Conservation (phyloP, 35 echinoderm and acorn worm genomes). For the Eucidaris tribuloides region DNA sequence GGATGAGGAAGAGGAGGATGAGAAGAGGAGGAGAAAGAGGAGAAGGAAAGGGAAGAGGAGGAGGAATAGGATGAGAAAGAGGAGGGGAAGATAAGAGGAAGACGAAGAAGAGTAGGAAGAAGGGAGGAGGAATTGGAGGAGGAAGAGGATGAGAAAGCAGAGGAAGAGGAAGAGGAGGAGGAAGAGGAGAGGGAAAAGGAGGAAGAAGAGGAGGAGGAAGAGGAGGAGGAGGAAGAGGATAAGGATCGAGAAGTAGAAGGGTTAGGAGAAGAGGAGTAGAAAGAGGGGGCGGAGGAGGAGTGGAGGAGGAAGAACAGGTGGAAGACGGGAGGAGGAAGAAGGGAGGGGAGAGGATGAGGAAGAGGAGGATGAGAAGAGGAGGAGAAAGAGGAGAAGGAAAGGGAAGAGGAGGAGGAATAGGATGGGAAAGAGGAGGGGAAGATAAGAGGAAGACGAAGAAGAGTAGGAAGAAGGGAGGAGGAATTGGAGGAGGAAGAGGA, state of each 20-base stretch:
- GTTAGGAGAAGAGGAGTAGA: neutral
- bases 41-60: neutral
- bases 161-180: neutral
- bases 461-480: neutral
- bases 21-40: neutral
- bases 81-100: neutral
- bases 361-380: no score
- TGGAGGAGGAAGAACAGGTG: neutral
- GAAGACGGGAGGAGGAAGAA: no score
- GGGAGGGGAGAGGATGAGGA: no score
- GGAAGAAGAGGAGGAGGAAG: neutral
- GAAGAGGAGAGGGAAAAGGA: neutral
- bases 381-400: neutral
- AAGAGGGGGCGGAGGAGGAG: neutral
- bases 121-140: neutral
- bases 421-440: neutral
- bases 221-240: neutral
- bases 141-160: neutral
- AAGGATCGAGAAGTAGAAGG: neutral
- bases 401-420: neutral
- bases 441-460: neutral
- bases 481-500: neutral
- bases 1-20: neutral
- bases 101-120: neutral
- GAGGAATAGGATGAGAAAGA: neutral